Base-by-base conservation (phyloP, 2,113 vertebrate genomes). In the Labeo rohita region DNA sequence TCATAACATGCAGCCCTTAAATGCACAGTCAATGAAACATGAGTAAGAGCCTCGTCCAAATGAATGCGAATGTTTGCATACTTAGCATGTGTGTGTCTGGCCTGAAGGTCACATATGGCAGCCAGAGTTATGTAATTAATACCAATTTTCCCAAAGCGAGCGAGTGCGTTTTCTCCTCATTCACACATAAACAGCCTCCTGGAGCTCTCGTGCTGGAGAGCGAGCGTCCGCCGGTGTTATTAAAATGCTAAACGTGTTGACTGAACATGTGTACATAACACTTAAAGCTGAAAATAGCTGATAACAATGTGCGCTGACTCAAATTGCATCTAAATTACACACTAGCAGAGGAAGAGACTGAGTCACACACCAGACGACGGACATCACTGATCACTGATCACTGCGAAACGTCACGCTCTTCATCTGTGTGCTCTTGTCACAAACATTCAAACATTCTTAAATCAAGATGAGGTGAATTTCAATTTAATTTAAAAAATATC, bases 321-420 rank as follows among this genome's bases (percentile, higher is more conserved):
- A 80, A 65, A 80, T 61, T 10, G 76, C 18, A 80, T 85, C 83
- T 90, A 93, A 93, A 93, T 83, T 90, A 88, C 83, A 91, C 39
- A 81, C 91, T 90, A 91, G 74, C 28, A 87, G 28, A 65, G 13
- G 54, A 56, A 56, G 54, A 56, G 54, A 56, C 54, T 56, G 54
- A 56, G 54, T 56, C 54, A 56, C 16, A 7, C 54, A 54, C 6
- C 16, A 56, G 54, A 56, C 54, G 50, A 10, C 49, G 2, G 15
- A 16, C 15, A 2, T 50, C 49, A 50, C 49, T 49, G 2, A 15
- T 16, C 52, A 16, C 52, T 54, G 4, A 39, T 39, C 39, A 3
- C 39, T 39, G 39, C 39, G 1, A 1, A 56, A 56, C 16, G 18
- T 56, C 1, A 18, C 54, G 7, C 15, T 2, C 54, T 56, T 18